phyloP scores from a whole-genome alignment of 1,140 invertebrate genomes.

The Homalodisca vitripennis region DNA sequence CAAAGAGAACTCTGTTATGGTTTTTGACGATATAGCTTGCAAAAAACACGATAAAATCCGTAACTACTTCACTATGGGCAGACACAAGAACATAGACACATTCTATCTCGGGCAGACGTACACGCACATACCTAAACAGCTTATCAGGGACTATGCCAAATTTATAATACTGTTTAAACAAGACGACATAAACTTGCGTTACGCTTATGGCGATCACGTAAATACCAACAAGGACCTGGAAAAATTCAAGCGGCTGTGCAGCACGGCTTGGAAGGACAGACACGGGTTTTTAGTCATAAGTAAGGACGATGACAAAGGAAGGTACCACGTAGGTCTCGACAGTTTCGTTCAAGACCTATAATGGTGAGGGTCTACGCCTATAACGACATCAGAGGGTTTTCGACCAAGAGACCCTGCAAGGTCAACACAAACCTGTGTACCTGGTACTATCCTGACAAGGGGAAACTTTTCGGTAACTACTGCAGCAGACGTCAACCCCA shows the following conservation, averaged over 20 bases:
- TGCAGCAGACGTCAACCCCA: background rate
- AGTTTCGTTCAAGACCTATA: constrained; percentile 32
- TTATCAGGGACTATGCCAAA: constrained; percentile 48
- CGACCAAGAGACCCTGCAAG: background rate
- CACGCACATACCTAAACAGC: constrained; percentile 46
- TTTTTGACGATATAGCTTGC: too few species aligned
- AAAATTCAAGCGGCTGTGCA: too few species aligned
- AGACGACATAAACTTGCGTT: constrained; percentile 48
- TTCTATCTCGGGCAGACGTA: constrained; percentile 49
- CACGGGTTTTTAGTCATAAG: constrained; percentile 43
- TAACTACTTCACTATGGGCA: too few species aligned
- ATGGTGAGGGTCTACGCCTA: too few species aligned
- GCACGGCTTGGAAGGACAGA: too few species aligned
- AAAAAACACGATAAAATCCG: too few species aligned
- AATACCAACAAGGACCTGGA: too few species aligned
- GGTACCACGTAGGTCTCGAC: constrained; percentile 36
- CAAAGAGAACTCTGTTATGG: too few species aligned
- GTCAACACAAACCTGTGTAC: background rate
- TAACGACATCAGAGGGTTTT: too few species aligned
- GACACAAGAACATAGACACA: too few species aligned
- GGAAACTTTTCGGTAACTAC: constrained; percentile 19
- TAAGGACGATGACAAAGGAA: constrained; percentile 34
- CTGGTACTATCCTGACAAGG: background rate
- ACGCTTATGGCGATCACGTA: too few species aligned
- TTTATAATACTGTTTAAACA: too few species aligned